Conservation (phyloP, 1,140 invertebrate genomes). For the Pectinophora gossypiella region DNA sequence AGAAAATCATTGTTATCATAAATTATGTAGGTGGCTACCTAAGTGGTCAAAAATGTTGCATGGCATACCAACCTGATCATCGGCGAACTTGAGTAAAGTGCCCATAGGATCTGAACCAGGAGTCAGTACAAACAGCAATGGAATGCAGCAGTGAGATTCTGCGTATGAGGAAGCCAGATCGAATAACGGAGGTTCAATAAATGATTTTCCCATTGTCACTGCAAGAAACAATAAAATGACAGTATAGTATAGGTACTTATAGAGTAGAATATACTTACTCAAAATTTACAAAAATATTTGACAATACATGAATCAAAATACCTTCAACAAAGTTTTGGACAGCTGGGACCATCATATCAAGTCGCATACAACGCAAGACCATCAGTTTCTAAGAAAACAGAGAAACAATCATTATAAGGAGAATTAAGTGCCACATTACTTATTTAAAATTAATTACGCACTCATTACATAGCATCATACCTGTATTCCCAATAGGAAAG, state of each 20-base stretch:
- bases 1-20: no score
- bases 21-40: no score
- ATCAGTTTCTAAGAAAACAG: slow-evolving; percentile 84
- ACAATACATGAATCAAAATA: no score
- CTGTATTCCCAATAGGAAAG: no score
- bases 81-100: slow-evolving; percentile 90
- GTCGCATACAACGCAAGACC: slow-evolving; percentile 87
- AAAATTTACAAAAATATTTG: no score
- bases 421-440: no score
- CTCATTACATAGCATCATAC: no score
- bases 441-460: no score
- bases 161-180: slow-evolving; percentile 89
- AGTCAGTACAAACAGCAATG: slow-evolving; percentile 94
- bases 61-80: slow-evolving; percentile 89
- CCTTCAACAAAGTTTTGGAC: slow-evolving; percentile 85
- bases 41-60: no score
- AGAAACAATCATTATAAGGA: no score
- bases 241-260: no score
- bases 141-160: slow-evolving; percentile 90
- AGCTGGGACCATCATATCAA: slow-evolving; percentile 92
- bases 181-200: slow-evolving; percentile 92
- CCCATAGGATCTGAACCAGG: slow-evolving; percentile 95
- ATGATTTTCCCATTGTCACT: slow-evolving; percentile 82
- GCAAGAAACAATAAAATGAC: slow-evolving; percentile 3
- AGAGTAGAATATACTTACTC: no score